phyloP scores from a whole-genome alignment of 2,113 vertebrate species.

The Danio rerio region DNA sequence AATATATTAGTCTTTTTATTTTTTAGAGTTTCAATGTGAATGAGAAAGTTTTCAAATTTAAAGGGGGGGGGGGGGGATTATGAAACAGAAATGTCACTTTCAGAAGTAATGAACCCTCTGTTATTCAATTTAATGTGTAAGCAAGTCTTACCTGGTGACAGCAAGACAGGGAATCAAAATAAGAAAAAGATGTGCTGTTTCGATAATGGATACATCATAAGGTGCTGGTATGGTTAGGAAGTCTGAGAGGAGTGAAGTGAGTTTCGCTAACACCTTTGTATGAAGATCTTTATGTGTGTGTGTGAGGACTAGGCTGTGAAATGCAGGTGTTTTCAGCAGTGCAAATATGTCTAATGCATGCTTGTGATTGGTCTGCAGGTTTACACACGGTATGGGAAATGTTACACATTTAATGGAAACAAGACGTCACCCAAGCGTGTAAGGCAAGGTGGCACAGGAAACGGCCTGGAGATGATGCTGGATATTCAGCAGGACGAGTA shows the following conservation, averaged over 20 bases:
- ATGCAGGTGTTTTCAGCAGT: background rate
- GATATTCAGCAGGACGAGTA: constrained; percentile 99
- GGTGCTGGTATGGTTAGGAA: background rate
- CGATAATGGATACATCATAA: background rate
- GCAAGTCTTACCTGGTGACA: background rate
- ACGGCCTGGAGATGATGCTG: constrained; percentile 97
- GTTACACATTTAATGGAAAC: constrained; percentile 97
- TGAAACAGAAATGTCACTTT: too few species aligned
- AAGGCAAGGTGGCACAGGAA: constrained; percentile 94
- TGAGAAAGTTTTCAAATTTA: too few species aligned
- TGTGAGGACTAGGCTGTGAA: background rate
- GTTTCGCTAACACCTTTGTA: background rate
- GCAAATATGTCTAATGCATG: background rate
- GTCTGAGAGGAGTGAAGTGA: background rate
- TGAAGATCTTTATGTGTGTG: background rate
- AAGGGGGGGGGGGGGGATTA: too few species aligned
- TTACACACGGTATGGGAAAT: constrained; percentile 97
- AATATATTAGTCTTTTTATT: too few species aligned
- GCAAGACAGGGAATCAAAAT: background rate
- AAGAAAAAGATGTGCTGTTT: background rate
- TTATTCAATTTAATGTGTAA: too few species aligned
- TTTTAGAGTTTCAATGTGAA: too few species aligned
- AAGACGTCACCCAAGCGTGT: constrained; percentile 84
- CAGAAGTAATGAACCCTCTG: too few species aligned
- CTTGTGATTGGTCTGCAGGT: constrained; percentile 78